Conservation (phyloP, 2,888 invertebrate species). For the Seira sanloemensis region DNA sequence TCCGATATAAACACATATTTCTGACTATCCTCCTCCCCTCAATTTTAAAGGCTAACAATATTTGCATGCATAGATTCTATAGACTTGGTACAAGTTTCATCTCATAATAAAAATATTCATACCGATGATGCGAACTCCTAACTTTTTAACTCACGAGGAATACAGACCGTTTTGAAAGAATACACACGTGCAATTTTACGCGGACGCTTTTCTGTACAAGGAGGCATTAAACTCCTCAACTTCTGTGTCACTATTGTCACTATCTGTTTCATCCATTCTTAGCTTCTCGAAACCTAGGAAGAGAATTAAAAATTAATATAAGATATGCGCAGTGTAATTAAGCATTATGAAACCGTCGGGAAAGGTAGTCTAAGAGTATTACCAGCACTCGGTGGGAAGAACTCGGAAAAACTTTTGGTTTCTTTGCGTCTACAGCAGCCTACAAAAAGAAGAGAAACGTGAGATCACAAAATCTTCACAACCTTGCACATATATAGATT, state of each 20-base stretch:
- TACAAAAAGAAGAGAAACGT: slow-evolving; percentile 40
- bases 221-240: slow-evolving; percentile 71
- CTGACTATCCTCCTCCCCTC: no score
- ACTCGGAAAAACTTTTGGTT: slow-evolving; percentile 73
- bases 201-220: slow-evolving; percentile 68
- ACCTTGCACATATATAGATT: not conserved
- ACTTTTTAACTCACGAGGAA: not conserved
- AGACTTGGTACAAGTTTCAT: not conserved
- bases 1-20: no score
- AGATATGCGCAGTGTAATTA: not conserved
- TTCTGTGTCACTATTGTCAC: slow-evolving; percentile 73
- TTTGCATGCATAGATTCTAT: not conserved
- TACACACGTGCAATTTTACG: slow-evolving; percentile 21
- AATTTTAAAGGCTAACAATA: not conserved
- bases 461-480: not conserved
- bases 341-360: no score
- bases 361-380: not conserved
- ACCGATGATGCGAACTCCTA: not conserved
- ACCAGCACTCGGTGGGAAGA: slow-evolving; percentile 72
- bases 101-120: not conserved
- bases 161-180: not conserved
- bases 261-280: slow-evolving; percentile 72
- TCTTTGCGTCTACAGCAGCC: slow-evolving; percentile 70
- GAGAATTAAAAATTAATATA: no score
- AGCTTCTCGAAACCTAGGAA: slow-evolving; percentile 70